Evolutionary conservation across 92 coral and sea anemone genomes (phyloP).

Genomic region (Paragorgia papillata): DNA sequence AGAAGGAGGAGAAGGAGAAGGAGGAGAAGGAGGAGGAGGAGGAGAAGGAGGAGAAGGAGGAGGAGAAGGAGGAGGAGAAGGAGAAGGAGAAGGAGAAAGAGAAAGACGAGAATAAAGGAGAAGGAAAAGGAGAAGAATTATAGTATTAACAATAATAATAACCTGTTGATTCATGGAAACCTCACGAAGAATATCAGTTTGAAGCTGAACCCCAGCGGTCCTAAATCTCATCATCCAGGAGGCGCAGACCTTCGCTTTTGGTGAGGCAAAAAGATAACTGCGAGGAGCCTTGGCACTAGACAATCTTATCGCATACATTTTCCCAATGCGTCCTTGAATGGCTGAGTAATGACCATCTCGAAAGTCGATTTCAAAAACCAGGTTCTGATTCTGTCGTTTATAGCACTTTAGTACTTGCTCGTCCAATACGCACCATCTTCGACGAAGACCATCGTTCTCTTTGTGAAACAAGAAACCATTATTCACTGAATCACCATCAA

Average conservation of each 20-base stretch:
- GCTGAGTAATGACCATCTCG: conserved; percentile 19
- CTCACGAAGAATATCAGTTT: conserved; percentile 38
- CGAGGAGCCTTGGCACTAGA: conserved; percentile 1
- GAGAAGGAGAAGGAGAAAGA: no score
- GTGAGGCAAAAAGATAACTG: conserved; percentile 27
- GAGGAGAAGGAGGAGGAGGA: no score
- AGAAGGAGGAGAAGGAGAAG: no score
- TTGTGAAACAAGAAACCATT: conserved; percentile 10
- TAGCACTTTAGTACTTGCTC: conserved; percentile 26
- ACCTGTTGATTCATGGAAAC: conserved; percentile 34
- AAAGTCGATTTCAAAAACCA: conserved; percentile 21
- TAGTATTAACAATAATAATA: no score
- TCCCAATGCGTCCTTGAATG: conserved; percentile 28
- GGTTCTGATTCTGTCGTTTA: conserved; percentile 30
- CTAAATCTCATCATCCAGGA: conserved; percentile 39
- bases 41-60: no score
- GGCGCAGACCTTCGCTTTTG: conserved; percentile 31
- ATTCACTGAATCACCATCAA: background rate
- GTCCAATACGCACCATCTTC: conserved; percentile 23
- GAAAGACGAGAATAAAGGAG: no score
- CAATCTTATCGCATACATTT: conserved; percentile 27
- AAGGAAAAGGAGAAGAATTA: no score
- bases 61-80: no score
- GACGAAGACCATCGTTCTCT: conserved; percentile 25
- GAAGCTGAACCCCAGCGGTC: conserved; percentile 29